Percentiles rank a stretch among this genome's conserved stretches.
These are phyloP conservation scores for Pseudococcus longispinus DNA, from an alignment of 2,888 invertebrate species.

Conservation along the genomic window DNA sequence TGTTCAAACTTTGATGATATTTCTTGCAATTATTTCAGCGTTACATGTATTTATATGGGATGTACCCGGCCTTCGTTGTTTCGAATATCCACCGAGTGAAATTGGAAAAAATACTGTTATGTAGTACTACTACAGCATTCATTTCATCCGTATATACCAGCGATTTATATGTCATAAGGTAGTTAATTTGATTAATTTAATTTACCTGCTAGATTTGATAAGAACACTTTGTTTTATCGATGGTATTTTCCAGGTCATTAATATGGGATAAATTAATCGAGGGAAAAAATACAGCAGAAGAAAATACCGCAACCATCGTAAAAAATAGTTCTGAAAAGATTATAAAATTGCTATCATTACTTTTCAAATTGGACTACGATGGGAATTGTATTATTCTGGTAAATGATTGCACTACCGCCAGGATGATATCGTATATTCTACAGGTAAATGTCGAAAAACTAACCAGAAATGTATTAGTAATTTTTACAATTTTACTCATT, in stretches of 20 bases:
- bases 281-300: not conserved
- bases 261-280: not conserved
- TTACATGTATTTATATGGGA: conserved; percentile 9
- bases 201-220: not conserved
- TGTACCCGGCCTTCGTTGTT: conserved; percentile 29
- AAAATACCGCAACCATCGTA: not conserved
- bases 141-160: not conserved
- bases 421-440: conserved; percentile 21
- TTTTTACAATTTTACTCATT: no score
- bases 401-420: conserved; percentile 7
- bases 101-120: not conserved
- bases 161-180: conserved; percentile 36
- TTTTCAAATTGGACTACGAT: conserved; percentile 1
- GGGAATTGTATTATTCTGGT: conserved; percentile 46
- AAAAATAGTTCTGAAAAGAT: conserved; percentile 22
- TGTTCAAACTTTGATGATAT: not conserved
- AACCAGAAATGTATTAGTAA: no score
- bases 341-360: conserved; percentile 9
- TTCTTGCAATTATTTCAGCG: conserved; percentile 6
- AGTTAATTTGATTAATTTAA: not conserved
- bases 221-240: not conserved
- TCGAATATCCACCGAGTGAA: not conserved
- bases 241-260: conserved; percentile 3
- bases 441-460: not conserved
- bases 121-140: not conserved